Evolutionary conservation across 2,113 vertebrate species (phyloP).

Genomic region (Dipodomys ordii): DNA sequence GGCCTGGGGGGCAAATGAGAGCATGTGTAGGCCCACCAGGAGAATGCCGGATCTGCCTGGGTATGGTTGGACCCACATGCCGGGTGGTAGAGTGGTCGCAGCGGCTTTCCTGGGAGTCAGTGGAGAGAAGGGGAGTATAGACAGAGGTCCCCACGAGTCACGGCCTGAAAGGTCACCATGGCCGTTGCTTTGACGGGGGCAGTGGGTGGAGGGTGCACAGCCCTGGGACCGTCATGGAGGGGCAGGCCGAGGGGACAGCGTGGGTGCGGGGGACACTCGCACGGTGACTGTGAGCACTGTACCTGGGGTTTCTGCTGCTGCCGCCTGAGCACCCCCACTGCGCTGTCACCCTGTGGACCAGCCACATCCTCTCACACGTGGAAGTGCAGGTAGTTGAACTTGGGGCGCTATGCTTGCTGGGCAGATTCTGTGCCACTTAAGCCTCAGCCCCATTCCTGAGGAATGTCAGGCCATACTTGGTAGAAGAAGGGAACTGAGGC

Average conservation of each 20-base stretch:
- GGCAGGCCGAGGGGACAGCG: neutral
- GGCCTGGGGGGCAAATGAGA: neutral
- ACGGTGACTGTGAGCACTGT: neutral
- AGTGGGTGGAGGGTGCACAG: neutral
- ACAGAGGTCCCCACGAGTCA: neutral
- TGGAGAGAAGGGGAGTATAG: too few relatives aligned
- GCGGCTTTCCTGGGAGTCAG: neutral
- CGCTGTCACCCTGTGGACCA: neutral
- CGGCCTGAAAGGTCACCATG: neutral
- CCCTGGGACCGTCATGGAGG: neutral
- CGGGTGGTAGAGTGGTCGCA: neutral
- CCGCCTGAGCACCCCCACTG: neutral
- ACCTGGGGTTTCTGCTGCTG: too few relatives aligned
- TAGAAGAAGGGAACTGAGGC: neutral
- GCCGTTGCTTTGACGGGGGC: fast-evolving
- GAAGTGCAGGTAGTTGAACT: too few relatives aligned
- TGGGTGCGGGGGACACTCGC: neutral
- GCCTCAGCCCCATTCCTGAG: neutral
- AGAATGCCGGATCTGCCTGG: too few relatives aligned
- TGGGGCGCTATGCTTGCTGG: too few relatives aligned
- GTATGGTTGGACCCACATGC: neutral
- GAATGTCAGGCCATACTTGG: neutral
- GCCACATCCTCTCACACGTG: fast-evolving
- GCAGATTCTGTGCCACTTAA: too few relatives aligned
- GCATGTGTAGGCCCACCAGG: neutral